Percentiles rank a stretch among this genome's conserved stretches.
These are phyloP conservation scores for Galendromus occidentalis DNA, from an alignment of 1,140 invertebrate genomes.

Conservation along the genomic window DNA sequence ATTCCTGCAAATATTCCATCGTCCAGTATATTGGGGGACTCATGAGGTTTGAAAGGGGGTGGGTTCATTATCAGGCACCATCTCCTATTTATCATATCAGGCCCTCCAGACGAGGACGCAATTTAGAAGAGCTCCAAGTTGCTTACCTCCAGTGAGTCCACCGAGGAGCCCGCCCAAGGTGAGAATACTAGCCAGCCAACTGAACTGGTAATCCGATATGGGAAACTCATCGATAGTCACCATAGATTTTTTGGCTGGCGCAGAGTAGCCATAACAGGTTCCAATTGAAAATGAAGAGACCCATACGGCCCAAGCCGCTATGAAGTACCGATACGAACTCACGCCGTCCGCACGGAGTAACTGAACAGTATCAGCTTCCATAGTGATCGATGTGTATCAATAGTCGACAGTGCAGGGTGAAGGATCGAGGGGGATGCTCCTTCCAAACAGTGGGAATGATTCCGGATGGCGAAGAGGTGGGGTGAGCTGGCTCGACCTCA, in stretches of 20 bases:
- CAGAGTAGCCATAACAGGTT: constrained; percentile 4
- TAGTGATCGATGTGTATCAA: not conserved
- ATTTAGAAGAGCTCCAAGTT: too few species aligned
- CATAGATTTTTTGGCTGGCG: constrained; percentile 1
- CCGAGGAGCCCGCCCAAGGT: not conserved
- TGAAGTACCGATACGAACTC: not conserved
- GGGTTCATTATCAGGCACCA: too few species aligned
- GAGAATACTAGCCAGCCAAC: constrained; percentile 1
- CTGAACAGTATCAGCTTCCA: not conserved
- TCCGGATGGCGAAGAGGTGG: too few species aligned
- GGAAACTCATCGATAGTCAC: not conserved
- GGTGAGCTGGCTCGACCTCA: too few species aligned
- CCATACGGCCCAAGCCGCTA: not conserved
- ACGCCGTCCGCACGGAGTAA: not conserved
- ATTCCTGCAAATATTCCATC: not conserved
- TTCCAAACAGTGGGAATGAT: too few species aligned
- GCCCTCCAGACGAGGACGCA: too few species aligned
- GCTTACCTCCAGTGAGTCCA: not conserved
- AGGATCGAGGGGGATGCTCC: not conserved
- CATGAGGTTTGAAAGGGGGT: too few species aligned
- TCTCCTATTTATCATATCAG: too few species aligned
- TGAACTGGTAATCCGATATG: not conserved
- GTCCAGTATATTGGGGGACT: too few species aligned
- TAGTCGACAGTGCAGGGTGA: not conserved
- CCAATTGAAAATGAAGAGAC: not conserved